Evolutionary conservation across 2,113 vertebrate genomes (phyloP).

Genomic region (Castor canadensis): DNA sequence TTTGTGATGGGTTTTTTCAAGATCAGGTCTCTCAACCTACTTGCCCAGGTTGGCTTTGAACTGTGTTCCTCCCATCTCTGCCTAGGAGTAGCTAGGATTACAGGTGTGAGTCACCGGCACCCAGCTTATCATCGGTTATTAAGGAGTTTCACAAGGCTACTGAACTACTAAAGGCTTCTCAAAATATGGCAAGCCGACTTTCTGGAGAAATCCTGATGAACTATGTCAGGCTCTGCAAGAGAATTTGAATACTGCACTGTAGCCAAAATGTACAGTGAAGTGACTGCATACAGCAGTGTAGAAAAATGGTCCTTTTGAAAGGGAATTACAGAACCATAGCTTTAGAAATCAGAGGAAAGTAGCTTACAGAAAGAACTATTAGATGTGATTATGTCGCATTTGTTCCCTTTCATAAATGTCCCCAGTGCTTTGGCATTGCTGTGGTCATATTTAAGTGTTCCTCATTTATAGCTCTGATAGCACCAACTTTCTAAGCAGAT

Average conservation of each 20-base stretch:
- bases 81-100: no score
- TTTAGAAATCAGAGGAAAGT: conserved; percentile 67
- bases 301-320: conserved; percentile 61
- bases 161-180: no score
- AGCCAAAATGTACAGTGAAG: conserved; percentile 53
- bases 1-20: no score
- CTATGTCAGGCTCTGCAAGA: conserved; percentile 41
- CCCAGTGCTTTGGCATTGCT: conserved; percentile 17
- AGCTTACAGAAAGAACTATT: conserved; percentile 59
- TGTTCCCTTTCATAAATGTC: conserved; percentile 52
- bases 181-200: conserved; percentile 86
- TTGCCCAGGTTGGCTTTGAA: no score
- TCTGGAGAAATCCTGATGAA: conserved; percentile 33
- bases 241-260: conserved; percentile 60
- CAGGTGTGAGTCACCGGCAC: no score
- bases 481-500: conserved; percentile 61
- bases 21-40: no score
- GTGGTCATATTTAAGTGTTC: conserved; percentile 50
- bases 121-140: no score
- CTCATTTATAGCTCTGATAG: conserved; percentile 68
- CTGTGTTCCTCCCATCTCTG: no score
- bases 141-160: no score
- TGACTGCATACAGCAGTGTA: conserved; percentile 50
- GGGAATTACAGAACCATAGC: conserved; percentile 57
- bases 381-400: conserved; percentile 15